Base-by-base conservation (phyloP, 2,113 vertebrate genomes). In the Burhinus oedicnemus region DNA sequence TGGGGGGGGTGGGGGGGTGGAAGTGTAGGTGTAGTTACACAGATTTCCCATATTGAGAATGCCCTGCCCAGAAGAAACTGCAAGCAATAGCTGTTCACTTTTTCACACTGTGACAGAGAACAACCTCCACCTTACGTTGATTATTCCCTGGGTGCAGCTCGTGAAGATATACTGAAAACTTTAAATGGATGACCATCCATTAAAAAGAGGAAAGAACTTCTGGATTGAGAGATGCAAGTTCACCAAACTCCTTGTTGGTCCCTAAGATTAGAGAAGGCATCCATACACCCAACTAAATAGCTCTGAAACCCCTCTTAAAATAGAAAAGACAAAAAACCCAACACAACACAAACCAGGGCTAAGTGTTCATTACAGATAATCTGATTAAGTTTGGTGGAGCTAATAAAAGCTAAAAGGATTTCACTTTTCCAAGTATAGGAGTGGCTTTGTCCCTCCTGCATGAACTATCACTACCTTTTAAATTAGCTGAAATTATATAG, bases 1-100 rank as follows among this genome's bases (percentile, higher is more conserved):
- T n/a, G n/a, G n/a, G n/a, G n/a, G n/a, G n/a, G n/a, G n/a, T 5
- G 11, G 8, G 9, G 11, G 4, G 2, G 4, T 12, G 5, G 3
- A 5, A 20, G 8, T 3, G 6, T 20, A 51, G 49, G 29, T 54
- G 6, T 13, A 76, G 38, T 36, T 40, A 66, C 16, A 44, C 0
- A 47, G 29, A 80, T 75, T 65, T 65, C 47, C 40, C 34, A 4
- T 13, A 38, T 4, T 23, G 23, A 47, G 42, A 84, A 74, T 45
- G 18, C 21, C 25, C 51, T 58, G 22, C 21, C 51, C 19, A 58
- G 66, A 49, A 55, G 38, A 38, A 54, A 16, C 42, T 38, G 42
- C 52, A 36, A 80, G 38, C 62, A 92, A 1, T 10, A 87, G 75
- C 54, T 19, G 30, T 36, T 89, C 0, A 3, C 27, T 65, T 30